Conservation (phyloP, 1,140 invertebrate genomes). For the Drepana arcuata region DNA sequence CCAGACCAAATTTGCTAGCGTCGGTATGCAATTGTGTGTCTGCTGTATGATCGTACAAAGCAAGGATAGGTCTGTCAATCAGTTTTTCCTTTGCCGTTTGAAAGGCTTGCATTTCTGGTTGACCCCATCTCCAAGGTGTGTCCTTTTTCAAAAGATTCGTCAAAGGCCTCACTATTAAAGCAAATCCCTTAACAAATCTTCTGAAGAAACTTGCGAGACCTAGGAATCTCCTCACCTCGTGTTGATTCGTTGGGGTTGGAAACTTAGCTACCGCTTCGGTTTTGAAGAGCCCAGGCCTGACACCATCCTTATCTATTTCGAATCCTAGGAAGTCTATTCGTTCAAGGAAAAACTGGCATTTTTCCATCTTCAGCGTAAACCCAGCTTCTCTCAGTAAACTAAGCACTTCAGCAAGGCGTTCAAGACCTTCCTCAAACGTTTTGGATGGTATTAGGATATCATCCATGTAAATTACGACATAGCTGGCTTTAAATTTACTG, state of each 20-base stretch:
- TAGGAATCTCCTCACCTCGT: conserved; percentile 12
- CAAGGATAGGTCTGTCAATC: conserved; percentile 15
- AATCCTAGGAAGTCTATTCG: conserved; percentile 17
- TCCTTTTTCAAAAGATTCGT: conserved; percentile 9
- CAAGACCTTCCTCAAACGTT: background rate
- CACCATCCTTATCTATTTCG: conserved; percentile 6
- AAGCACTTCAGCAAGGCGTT: conserved; percentile 8
- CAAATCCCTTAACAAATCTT: conserved; percentile 16
- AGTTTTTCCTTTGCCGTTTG: conserved; percentile 5
- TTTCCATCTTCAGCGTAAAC: conserved; percentile 7
- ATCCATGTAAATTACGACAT: background rate
- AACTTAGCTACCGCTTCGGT: conserved; percentile 8
- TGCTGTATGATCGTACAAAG: conserved; percentile 24
- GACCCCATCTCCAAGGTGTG: conserved; percentile 7
- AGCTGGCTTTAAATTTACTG: background rate
- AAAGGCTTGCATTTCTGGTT: conserved; percentile 6
- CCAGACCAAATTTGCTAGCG: conserved; percentile 22
- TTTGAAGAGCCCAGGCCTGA: conserved; percentile 11
- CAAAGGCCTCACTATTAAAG: conserved; percentile 11
- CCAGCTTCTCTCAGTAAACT: conserved; percentile 1
- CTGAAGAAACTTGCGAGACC: conserved; percentile 16
- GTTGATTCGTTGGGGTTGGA: conserved; percentile 7
- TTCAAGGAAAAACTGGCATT: conserved; percentile 14
- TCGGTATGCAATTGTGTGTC: conserved; percentile 29
- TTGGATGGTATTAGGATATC: background rate